Percentiles rank a stretch among this genome's conserved stretches.
Evolutionary conservation across 2,888 invertebrate genomes (phyloP).

Genomic region (Athetis lepigone): DNA sequence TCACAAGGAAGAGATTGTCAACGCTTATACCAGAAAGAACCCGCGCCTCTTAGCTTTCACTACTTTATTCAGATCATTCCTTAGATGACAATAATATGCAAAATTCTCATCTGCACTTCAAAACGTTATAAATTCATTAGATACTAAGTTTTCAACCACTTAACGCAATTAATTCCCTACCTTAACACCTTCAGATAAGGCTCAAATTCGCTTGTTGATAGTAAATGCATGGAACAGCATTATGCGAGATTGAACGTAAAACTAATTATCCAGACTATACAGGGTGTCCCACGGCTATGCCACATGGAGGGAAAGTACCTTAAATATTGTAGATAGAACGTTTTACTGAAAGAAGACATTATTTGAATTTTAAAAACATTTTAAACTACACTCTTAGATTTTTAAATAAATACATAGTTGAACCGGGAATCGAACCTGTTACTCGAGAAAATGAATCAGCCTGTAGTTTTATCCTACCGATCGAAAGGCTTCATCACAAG

Average conservation of each 20-base stretch:
- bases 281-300: too few species aligned
- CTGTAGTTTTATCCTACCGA: too few species aligned
- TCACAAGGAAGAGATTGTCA: neutral
- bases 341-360: too few species aligned
- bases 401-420: too few species aligned
- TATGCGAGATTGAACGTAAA: conserved; percentile 55
- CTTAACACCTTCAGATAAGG: neutral
- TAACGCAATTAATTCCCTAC: conserved; percentile 8
- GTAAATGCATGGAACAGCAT: conserved; percentile 32
- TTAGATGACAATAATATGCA: conserved; percentile 35
- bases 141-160: neutral
- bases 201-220: conserved; percentile 5
- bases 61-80: conserved; percentile 21
- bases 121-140: conserved; percentile 41
- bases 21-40: neutral
- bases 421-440: too few species aligned
- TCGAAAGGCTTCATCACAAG: too few species aligned
- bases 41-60: neutral
- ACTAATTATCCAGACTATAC: conserved; percentile 57
- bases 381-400: too few species aligned
- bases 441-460: too few species aligned
- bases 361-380: too few species aligned
- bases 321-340: too few species aligned
- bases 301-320: too few species aligned
- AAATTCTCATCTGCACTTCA: conserved; percentile 35